Evolutionary conservation across 1,140 invertebrate species (phyloP).

Genomic region (Daktulosphaira vitifoliae): DNA sequence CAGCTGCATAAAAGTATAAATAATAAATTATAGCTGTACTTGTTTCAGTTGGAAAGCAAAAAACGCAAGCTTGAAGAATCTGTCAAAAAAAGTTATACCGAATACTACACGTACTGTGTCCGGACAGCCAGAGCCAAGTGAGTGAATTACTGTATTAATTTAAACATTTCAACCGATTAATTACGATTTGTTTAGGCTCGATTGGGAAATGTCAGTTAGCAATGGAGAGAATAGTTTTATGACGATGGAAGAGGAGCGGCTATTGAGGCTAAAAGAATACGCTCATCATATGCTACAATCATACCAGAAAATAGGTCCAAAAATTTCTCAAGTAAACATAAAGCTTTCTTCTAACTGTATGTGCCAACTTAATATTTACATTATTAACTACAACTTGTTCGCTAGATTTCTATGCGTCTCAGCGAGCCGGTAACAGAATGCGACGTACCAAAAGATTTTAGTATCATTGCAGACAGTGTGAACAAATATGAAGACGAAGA

Average conservation of each 20-base stretch:
- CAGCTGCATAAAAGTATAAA: too few species aligned
- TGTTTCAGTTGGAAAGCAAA: conserved; percentile 67
- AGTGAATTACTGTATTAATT: conserved; percentile 33
- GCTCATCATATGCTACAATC: conserved; percentile 69
- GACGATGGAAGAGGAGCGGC: conserved; percentile 78
- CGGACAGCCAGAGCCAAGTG: conserved; percentile 76
- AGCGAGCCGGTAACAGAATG: conserved; percentile 58
- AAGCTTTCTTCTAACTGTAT: too few species aligned
- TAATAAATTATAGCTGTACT: conserved; percentile 20
- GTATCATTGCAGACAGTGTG: conserved; percentile 54
- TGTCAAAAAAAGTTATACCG: conserved; percentile 80
- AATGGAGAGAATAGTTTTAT: conserved; percentile 64
- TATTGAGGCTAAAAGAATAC: conserved; percentile 69
- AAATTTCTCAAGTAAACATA: conserved; percentile 48
- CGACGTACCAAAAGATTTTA: conserved; percentile 65
- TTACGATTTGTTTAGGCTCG: conserved; percentile 51
- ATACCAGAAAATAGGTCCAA: conserved; percentile 65
- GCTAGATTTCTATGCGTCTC: conserved; percentile 61
- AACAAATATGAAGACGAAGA: conserved; percentile 51
- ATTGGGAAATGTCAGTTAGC: conserved; percentile 82
- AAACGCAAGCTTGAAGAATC: conserved; percentile 82
- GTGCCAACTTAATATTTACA: too few species aligned
- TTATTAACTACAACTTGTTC: too few species aligned
- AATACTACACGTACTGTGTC: conserved; percentile 85
- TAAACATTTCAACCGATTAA: background rate